phyloP scores from a whole-genome alignment of 2,888 invertebrate species.

The Hirtodrosophila trivittata region DNA sequence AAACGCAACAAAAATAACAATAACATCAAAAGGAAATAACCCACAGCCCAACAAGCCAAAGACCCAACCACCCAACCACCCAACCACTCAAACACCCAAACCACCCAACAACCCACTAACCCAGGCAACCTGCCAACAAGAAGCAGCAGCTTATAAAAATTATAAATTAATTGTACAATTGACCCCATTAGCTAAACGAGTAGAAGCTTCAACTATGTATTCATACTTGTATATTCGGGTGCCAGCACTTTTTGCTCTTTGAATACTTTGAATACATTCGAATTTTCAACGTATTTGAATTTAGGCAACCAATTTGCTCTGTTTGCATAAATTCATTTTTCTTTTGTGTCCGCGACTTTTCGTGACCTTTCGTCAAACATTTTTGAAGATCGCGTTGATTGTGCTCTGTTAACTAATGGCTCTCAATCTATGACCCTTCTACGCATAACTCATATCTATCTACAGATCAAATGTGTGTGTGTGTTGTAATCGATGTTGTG shows the following conservation, averaged over 20 bases:
- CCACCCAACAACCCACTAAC: conserved; percentile 8
- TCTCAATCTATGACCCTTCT: conserved; percentile 49
- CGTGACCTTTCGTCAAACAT: conserved; percentile 34
- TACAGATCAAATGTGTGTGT: background rate
- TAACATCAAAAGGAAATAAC: conserved; percentile 10
- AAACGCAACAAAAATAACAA: background rate
- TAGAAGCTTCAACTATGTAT: conserved; percentile 31
- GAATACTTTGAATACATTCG: conserved; percentile 27
- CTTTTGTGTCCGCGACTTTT: conserved; percentile 33
- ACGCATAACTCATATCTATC: conserved; percentile 17
- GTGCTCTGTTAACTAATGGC: conserved; percentile 50
- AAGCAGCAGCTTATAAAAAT: conserved; percentile 43
- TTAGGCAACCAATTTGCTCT: conserved; percentile 29
- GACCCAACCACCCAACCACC: background rate
- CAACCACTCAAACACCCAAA: too few species aligned
- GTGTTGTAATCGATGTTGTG: conserved; percentile 20
- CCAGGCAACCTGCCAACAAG: conserved; percentile 23
- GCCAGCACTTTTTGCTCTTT: conserved; percentile 19
- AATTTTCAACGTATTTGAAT: conserved; percentile 9
- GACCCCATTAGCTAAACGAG: conserved; percentile 55
- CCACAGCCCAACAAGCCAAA: conserved; percentile 1
- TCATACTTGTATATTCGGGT: conserved; percentile 4
- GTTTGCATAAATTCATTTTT: conserved; percentile 20
- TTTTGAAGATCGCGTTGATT: conserved; percentile 43
- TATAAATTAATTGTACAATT: conserved; percentile 69